A percentile compares a stretch with the other conserved stretches of the same genome.
Conservation (phyloP, 1,140 invertebrate genomes). For the Chrysomallon squamiferum region DNA sequence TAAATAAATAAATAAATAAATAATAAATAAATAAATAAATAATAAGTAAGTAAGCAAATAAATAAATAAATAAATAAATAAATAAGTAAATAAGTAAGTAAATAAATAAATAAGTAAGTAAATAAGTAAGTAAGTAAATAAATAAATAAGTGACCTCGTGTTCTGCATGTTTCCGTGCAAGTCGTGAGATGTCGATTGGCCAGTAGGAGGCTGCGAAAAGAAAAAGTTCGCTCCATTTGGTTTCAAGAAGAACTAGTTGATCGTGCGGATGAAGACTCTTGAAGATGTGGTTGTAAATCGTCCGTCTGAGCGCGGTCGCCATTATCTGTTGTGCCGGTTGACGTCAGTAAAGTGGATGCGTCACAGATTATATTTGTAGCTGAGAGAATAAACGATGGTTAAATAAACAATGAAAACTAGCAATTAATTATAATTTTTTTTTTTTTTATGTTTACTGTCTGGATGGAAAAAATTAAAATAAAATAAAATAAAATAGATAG, state of each 20-base stretch:
- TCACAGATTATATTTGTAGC: constrained; percentile 7
- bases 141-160: no score
- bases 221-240: constrained; percentile 70
- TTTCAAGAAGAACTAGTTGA: constrained; percentile 67
- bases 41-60: no score
- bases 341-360: constrained; percentile 7
- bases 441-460: no score
- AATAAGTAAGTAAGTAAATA: no score
- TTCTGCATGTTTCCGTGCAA: constrained; percentile 12
- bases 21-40: no score
- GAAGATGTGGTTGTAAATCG: constrained; percentile 77
- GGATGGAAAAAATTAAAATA: no score
- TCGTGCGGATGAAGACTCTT: constrained; percentile 75
- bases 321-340: constrained; percentile 69
- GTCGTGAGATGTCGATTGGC: constrained; percentile 65
- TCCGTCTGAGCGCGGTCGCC: constrained; percentile 79
- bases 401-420: not conserved
- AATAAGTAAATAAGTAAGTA: no score
- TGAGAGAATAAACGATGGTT: not conserved
- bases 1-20: no score
- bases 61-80: no score
- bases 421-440: no score
- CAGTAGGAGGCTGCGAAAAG: constrained; percentile 70
- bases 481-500: no score
- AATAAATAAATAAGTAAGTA: no score